These are phyloP conservation scores for Procambarus clarkii DNA, from an alignment of 1,140 invertebrate genomes.

Conservation along the genomic window DNA sequence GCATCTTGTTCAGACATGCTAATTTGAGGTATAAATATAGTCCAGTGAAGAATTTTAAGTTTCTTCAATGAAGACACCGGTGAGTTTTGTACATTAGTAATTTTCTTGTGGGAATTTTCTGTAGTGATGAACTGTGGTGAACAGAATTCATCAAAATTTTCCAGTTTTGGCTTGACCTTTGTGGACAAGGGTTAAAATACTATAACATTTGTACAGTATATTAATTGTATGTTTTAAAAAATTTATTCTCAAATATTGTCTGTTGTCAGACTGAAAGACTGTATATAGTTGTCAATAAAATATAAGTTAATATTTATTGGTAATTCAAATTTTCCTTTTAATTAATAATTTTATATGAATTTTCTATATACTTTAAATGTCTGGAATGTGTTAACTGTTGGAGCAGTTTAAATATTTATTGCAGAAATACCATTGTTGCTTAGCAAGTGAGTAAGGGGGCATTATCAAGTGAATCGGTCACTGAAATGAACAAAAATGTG, in stretches of 20 bases:
- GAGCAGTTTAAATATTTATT: too few relatives aligned
- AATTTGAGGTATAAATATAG: neutral
- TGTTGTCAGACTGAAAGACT: neutral
- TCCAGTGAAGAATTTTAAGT: neutral
- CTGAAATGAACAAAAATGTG: too few relatives aligned
- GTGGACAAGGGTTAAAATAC: neutral
- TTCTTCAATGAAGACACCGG: neutral
- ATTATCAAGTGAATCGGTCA: too few relatives aligned
- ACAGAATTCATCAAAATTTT: neutral
- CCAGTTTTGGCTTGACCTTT: neutral
- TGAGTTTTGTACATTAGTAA: neutral
- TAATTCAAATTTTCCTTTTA: too few relatives aligned
- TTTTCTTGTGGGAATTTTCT: neutral
- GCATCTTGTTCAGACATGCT: too few relatives aligned
- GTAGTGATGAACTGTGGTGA: too few relatives aligned
- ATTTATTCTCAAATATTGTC: neutral
- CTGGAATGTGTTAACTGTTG: too few relatives aligned
- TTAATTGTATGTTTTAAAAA: neutral
- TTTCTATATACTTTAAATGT: too few relatives aligned
- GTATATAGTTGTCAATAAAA: slow-evolving; percentile 50
- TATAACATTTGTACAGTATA: neutral
- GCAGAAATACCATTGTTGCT: too few relatives aligned
- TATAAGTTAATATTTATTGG: neutral
- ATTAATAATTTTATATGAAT: too few relatives aligned
- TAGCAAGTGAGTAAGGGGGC: too few relatives aligned